Evolutionary conservation across 2,113 vertebrate species (phyloP).

Genomic region (Microcebus lehilahytsara): DNA sequence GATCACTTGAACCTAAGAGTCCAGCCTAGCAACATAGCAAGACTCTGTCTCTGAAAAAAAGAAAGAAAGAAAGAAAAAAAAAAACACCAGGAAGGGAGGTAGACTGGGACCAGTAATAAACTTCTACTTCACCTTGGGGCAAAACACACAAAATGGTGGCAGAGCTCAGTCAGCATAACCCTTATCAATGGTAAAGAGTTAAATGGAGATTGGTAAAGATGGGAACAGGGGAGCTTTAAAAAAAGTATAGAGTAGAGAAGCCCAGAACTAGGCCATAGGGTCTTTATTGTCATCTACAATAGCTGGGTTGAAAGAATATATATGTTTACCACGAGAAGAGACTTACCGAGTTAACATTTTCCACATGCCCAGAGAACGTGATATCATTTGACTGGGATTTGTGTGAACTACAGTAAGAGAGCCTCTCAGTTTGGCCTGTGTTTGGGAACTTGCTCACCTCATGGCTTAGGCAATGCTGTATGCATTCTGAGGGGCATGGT

Average conservation of each 20-base stretch:
- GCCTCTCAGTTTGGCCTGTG: neutral
- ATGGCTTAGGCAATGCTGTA: neutral
- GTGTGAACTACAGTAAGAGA: neutral
- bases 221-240: neutral
- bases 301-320: neutral
- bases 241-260: neutral
- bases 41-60: too few relatives aligned
- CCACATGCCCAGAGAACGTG: neutral
- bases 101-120: neutral
- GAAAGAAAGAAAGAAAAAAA: too few relatives aligned
- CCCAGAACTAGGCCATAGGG: neutral
- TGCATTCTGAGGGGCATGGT: neutral
- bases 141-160: neutral
- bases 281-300: neutral
- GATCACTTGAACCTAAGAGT: too few relatives aligned
- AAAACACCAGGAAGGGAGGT: too few relatives aligned
- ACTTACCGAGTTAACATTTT: neutral
- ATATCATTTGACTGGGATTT: neutral
- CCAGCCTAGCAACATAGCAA: too few relatives aligned
- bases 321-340: neutral
- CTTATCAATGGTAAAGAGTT: neutral
- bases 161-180: neutral
- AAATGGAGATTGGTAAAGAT: neutral
- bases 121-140: neutral
- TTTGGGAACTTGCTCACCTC: neutral